Base-by-base conservation (phyloP, 2,797 vertebrate genomes). In the Pachyuromys duprasi region DNA sequence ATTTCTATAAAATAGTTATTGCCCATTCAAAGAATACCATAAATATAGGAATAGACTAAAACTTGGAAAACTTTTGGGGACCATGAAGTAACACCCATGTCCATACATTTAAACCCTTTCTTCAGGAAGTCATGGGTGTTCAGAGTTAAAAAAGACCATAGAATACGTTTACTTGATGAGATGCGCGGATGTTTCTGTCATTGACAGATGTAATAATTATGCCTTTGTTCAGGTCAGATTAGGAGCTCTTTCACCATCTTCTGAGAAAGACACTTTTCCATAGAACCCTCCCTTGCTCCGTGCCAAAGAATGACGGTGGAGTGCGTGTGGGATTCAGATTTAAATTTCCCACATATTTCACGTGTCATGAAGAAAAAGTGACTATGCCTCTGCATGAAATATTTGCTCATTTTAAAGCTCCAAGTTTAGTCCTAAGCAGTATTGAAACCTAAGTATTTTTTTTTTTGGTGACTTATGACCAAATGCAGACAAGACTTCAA, bases 361-460 rank as follows among this genome's bases (percentile, higher is more conserved):
- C 80, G 31, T 60, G 2, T n/a, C 70, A 26, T 86, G 49, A 94
- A 82, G 22, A 18, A 45, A 89, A 92, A 92, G 53, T 11, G 88
- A 75, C 15, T 57, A 33, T 81, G 70, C 8, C 18, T 88, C 7
- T 92, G 57, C 17, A 8, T 69, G 7, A 53, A 91, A 83, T 92
- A 82, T 79, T 92, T 60, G 18, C 62, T 72, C 72, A 81, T 78
- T 92, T 45, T 75, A 94, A 97, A 92, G 80, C 39, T 93, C 81
- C 74, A 93, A 62, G 86, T 93, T 76, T 89, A 89, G 79, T 89
- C 26, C 79, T 69, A 89, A 80, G 42, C 49, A 5, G 8, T 60
- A 13, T 39, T 18, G 75, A 31, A 15, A n/a, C 33, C 42, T 86
- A 90, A 90, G 24, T 53, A 55, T 8, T 79, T 28, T 92, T 92